A percentile compares a stretch with the other conserved stretches of the same genome.
Evolutionary conservation across 2,888 invertebrate genomes (phyloP).

Genomic region (Apantesis nais): DNA sequence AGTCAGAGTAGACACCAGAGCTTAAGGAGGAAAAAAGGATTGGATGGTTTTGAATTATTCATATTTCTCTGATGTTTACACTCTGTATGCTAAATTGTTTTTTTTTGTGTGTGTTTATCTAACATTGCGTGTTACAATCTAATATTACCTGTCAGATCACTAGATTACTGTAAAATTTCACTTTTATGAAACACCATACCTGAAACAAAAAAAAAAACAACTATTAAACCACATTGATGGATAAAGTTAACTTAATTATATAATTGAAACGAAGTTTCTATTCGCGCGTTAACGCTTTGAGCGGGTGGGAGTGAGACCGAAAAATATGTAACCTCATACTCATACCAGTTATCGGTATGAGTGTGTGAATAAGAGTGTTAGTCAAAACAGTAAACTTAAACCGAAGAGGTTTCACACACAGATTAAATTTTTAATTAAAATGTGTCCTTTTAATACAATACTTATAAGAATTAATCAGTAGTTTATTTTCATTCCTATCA

Average conservation of each 20-base stretch:
- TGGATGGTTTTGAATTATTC: too few species aligned
- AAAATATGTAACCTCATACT: too few species aligned
- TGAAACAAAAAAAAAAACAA: constrained; percentile 33
- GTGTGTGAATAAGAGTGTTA: background rate
- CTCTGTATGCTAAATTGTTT: background rate
- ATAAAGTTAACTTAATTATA: background rate
- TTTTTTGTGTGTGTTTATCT: background rate
- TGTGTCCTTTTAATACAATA: background rate
- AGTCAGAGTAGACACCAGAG: too few species aligned
- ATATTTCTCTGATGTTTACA: background rate
- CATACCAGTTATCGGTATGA: background rate
- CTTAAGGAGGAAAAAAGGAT: too few species aligned
- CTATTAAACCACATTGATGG: background rate
- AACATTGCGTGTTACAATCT: background rate
- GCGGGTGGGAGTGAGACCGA: too few species aligned
- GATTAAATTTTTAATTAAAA: too few species aligned
- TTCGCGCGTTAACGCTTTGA: too few species aligned
- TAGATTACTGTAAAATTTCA: too few species aligned
- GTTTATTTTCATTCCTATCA: background rate
- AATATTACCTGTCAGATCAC: background rate
- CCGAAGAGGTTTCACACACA: background rate
- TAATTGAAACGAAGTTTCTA: too few species aligned
- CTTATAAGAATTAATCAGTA: background rate
- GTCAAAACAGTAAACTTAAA: background rate
- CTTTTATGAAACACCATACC: constrained; percentile 22